Percentiles rank a stretch among this genome's conserved stretches.
Evolutionary conservation across 2,797 vertebrate species (phyloP).

Genomic region (Heliangelus exortis): DNA sequence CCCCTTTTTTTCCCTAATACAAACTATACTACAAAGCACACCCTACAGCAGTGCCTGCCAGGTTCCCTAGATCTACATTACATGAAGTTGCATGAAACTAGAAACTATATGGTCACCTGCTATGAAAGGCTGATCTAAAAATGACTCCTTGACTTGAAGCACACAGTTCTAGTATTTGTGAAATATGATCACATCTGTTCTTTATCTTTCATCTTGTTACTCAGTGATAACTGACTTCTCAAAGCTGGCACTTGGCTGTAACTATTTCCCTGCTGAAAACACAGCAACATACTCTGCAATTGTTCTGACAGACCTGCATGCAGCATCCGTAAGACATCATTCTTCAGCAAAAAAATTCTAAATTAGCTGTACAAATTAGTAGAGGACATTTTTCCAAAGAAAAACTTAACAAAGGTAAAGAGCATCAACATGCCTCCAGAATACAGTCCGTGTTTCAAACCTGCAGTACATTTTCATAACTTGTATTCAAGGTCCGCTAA

Average conservation of each 20-base stretch:
- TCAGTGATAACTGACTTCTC: slow-evolving; percentile 12
- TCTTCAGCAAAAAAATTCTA: neutral
- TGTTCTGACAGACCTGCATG: neutral
- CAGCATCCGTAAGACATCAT: neutral
- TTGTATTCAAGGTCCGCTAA: neutral
- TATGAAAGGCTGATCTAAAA: neutral
- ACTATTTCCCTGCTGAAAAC: neutral
- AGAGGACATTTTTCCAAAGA: neutral
- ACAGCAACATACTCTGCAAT: neutral
- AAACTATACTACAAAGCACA: neutral
- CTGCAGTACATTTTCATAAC: neutral
- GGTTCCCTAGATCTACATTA: neutral
- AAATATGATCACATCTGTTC: slow-evolving; percentile 12
- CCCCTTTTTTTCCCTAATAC: neutral
- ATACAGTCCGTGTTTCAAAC: neutral
- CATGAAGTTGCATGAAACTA: neutral
- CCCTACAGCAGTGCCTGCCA: neutral
- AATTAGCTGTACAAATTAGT: neutral
- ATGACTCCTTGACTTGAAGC: neutral
- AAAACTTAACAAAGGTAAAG: neutral
- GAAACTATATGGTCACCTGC: neutral
- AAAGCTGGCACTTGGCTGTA: neutral
- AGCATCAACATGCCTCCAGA: neutral
- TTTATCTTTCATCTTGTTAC: slow-evolving; percentile 3
- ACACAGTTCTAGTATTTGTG: neutral